Conservation (phyloP, 1,140 invertebrate genomes). For the Sitophilus oryzae region DNA sequence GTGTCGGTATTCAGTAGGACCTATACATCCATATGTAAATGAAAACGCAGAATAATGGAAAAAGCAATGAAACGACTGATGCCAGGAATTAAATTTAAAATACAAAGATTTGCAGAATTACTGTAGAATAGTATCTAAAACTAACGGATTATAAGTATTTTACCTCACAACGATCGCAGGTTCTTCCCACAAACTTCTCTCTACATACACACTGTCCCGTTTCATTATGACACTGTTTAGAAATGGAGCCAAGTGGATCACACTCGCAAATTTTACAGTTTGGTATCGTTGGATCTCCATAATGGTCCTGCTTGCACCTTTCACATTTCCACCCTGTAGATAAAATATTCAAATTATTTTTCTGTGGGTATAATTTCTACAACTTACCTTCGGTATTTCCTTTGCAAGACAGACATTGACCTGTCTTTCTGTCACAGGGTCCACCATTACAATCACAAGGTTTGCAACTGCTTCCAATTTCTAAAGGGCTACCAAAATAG, state of each 20-base stretch:
- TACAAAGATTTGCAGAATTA: no score
- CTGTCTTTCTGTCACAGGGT: conserved; percentile 68
- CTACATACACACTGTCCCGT: conserved; percentile 81
- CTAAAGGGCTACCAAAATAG: conserved; percentile 77
- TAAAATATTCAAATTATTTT: no score
- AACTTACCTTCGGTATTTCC: conserved; percentile 77
- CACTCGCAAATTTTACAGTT: conserved; percentile 70
- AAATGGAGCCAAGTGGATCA: conserved; percentile 59
- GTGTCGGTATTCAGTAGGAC: no score
- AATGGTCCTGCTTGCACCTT: conserved; percentile 70
- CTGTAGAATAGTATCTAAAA: no score
- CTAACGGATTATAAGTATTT: conserved; percentile 28
- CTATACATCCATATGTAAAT: no score
- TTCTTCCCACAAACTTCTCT: conserved; percentile 70
- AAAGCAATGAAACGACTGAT: no score
- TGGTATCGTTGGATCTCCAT: conserved; percentile 63
- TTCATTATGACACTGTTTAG: conserved; percentile 63
- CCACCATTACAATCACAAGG: conserved; percentile 78
- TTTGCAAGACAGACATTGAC: conserved; percentile 77
- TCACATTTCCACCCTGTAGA: conserved; percentile 69
- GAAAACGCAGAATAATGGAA: no score
- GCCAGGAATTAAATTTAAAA: no score
- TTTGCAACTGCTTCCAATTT: conserved; percentile 64
- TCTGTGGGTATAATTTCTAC: no score
- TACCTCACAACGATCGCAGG: conserved; percentile 81